phyloP scores from a whole-genome alignment of 2,797 vertebrate species.

The Ficedula albicollis region DNA sequence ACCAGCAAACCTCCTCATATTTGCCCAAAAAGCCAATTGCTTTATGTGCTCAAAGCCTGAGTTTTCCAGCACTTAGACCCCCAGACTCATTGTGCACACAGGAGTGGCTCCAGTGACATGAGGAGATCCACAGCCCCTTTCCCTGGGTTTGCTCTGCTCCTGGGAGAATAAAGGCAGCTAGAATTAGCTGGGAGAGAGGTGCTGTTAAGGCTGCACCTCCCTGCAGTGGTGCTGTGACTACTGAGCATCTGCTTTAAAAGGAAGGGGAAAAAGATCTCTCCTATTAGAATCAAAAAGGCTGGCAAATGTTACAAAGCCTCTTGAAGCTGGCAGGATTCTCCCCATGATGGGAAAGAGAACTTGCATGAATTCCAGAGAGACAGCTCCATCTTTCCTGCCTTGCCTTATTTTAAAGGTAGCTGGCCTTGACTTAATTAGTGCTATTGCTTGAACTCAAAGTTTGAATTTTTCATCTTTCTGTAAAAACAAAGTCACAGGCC shows the following conservation, averaged over 20 bases:
- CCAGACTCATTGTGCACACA: not conserved
- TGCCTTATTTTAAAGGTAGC: not conserved
- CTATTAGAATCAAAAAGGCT: not conserved
- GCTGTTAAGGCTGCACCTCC: not conserved
- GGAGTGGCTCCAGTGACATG: not conserved
- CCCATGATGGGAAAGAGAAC: not conserved
- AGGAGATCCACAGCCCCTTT: not conserved
- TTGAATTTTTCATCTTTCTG: not conserved
- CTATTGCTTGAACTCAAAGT: not conserved
- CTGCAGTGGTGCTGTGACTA: not conserved
- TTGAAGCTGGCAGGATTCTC: not conserved
- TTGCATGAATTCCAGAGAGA: not conserved
- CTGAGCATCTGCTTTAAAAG: not conserved
- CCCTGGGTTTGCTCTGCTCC: not conserved
- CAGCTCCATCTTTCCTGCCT: not conserved
- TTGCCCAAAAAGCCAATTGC: fast-evolving
- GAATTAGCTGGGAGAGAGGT: not conserved
- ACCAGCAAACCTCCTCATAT: not conserved
- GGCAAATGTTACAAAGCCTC: not conserved
- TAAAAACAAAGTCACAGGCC: not conserved
- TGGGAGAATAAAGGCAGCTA: not conserved
- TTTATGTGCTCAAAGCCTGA: not conserved
- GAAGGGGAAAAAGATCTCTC: not conserved
- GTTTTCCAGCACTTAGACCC: not conserved
- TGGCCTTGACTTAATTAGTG: not conserved